Conservation (phyloP, 2,113 vertebrate genomes). For the Datnioides undecimradiatus region DNA sequence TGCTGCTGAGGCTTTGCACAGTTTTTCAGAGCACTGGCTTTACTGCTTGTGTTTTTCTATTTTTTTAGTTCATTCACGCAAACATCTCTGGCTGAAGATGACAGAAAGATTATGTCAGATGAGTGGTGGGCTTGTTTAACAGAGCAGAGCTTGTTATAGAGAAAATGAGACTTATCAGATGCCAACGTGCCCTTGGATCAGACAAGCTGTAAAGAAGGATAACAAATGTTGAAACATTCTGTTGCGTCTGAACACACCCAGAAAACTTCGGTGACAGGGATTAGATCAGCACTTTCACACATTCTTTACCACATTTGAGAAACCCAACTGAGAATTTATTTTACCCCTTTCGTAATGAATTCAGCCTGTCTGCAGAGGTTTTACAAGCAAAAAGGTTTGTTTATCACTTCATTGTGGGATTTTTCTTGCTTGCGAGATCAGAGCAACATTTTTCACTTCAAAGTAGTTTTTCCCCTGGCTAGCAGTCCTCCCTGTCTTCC, state of each 20-base stretch:
- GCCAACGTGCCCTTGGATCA: slow-evolving; percentile 27
- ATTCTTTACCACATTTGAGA: slow-evolving; percentile 25
- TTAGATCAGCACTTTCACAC: slow-evolving; percentile 55
- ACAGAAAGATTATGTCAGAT: background rate
- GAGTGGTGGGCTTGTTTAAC: slow-evolving; percentile 24
- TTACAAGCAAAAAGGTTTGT: slow-evolving; percentile 16
- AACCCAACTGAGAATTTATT: slow-evolving; percentile 10
- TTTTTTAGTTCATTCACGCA: background rate
- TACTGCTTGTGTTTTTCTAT: background rate
- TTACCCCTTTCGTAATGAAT: slow-evolving; percentile 20
- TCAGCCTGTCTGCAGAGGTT: slow-evolving; percentile 17
- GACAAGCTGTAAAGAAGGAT: slow-evolving; percentile 27
- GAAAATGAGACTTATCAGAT: slow-evolving; percentile 42
- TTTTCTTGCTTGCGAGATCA: slow-evolving; percentile 12
- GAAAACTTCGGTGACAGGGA: slow-evolving; percentile 24
- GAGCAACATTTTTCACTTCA: slow-evolving; percentile 18
- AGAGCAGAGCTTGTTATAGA: slow-evolving; percentile 31
- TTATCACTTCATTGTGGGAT: slow-evolving; percentile 30
- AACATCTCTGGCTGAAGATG: slow-evolving; percentile 3
- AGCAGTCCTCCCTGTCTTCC: slow-evolving; percentile 10
- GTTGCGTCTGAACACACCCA: slow-evolving; percentile 49
- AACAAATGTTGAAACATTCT: slow-evolving; percentile 50
- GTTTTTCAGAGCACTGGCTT: slow-evolving; percentile 1
- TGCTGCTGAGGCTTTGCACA: background rate
- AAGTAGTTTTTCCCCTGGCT: background rate